A percentile compares a stretch with the other conserved stretches of the same genome.
Conservation (phyloP, 2,113 vertebrate species). For the Agapornis roseicollis region DNA sequence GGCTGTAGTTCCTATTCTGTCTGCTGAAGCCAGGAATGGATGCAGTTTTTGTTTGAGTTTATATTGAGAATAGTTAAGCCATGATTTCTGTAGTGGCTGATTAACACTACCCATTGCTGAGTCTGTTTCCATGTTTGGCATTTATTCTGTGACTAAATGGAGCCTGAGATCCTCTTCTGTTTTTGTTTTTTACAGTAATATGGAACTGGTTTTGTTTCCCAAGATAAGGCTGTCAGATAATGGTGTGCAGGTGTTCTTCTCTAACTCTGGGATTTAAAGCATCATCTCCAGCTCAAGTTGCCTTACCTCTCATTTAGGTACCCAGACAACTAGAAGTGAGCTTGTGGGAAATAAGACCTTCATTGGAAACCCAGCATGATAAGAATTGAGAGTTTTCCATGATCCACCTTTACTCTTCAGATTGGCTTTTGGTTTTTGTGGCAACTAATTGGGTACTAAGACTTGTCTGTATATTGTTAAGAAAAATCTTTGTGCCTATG, state of each 20-base stretch:
- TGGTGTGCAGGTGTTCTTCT: not conserved
- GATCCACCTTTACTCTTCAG: not conserved
- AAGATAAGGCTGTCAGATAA: not conserved
- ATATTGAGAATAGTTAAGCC: not conserved
- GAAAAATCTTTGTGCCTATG: not conserved
- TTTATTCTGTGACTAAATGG: not conserved
- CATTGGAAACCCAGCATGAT: not conserved
- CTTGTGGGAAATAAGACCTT: not conserved
- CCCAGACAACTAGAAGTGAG: not conserved
- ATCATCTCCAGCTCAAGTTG: not conserved
- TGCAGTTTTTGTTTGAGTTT: not conserved
- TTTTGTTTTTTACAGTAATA: not conserved
- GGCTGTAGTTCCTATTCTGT: not conserved
- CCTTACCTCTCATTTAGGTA: not conserved
- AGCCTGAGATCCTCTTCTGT: not conserved
- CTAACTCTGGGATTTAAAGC: not conserved
- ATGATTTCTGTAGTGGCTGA: not conserved
- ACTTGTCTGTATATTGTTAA: not conserved
- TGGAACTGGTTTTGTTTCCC: not conserved
- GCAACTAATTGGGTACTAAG: not conserved
- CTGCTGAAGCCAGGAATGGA: not conserved
- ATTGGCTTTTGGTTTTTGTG: not conserved
- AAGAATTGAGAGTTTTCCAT: not conserved
- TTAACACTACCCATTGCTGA: not conserved
- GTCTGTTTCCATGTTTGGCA: not conserved